Evolutionary conservation across 2,113 vertebrate species (phyloP).

Genomic region (Glareola pratincola): DNA sequence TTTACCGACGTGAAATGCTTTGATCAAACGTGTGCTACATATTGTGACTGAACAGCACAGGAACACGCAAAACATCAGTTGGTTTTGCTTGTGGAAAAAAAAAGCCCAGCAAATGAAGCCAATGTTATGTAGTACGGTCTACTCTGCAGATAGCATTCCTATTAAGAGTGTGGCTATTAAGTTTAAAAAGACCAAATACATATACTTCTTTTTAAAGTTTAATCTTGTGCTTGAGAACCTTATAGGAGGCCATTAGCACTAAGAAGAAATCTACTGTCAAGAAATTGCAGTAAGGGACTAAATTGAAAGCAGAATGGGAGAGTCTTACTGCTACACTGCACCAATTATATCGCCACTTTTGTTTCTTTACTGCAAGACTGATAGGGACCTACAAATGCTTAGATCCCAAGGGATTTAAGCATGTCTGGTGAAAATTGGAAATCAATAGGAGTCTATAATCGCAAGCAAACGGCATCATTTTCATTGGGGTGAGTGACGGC

Average conservation of each 20-base stretch:
- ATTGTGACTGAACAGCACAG: neutral
- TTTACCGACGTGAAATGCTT: neutral
- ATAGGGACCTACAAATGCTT: constrained; percentile 70
- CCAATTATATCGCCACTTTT: constrained; percentile 73
- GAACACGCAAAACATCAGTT: neutral
- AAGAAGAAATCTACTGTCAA: constrained; percentile 73
- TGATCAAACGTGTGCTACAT: neutral
- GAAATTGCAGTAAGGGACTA: constrained; percentile 79
- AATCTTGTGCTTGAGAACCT: constrained; percentile 47
- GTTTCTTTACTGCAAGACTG: constrained; percentile 76
- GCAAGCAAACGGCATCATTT: constrained; percentile 74
- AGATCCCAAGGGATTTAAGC: constrained; percentile 69
- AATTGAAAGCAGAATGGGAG: constrained; percentile 80
- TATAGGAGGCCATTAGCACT: constrained; percentile 39
- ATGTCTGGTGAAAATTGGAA: constrained; percentile 78
- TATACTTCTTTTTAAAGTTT: constrained; percentile 48
- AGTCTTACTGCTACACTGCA: constrained; percentile 69
- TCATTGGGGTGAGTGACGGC: constrained; percentile 73
- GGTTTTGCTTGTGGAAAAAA: neutral
- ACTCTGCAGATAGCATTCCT: neutral
- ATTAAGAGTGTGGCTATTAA: constrained; percentile 21
- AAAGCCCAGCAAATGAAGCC: neutral
- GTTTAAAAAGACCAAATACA: constrained; percentile 14
- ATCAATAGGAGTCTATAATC: constrained; percentile 86
- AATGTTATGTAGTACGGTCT: neutral